Evolutionary conservation across 1,140 invertebrate species (phyloP).

Genomic region (Drosophila chauvacae): DNA sequence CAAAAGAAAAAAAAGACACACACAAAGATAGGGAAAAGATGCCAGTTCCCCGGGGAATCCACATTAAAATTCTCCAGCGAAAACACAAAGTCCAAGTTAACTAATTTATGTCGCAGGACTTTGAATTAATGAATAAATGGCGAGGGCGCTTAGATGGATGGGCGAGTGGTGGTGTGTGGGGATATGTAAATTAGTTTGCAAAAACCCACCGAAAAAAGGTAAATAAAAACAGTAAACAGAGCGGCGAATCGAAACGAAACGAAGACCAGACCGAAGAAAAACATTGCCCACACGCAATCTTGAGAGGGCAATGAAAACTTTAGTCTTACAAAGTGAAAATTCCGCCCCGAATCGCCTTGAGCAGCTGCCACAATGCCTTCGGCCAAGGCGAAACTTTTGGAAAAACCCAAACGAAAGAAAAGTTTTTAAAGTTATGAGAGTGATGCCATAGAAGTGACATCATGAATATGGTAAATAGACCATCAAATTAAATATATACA

Average conservation of each 20-base stretch:
- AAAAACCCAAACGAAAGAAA: slow-evolving; percentile 21
- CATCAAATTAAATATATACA: slow-evolving; percentile 54
- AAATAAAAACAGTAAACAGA: slow-evolving; percentile 55
- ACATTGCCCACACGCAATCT: slow-evolving; percentile 73
- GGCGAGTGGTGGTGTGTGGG: slow-evolving; percentile 40
- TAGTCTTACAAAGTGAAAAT: slow-evolving; percentile 73
- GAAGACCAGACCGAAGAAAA: slow-evolving; percentile 43
- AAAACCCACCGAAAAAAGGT: slow-evolving; percentile 45
- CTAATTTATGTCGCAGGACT: slow-evolving; percentile 83
- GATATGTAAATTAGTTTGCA: slow-evolving; percentile 76
- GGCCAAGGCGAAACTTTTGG: slow-evolving; percentile 24
- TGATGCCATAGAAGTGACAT: slow-evolving; percentile 42
- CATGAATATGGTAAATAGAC: slow-evolving; percentile 53
- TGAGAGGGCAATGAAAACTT: slow-evolving; percentile 76
- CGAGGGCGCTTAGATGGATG: slow-evolving; percentile 78
- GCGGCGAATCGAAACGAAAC: slow-evolving; percentile 40
- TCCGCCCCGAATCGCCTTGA: slow-evolving; percentile 42
- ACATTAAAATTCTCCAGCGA: slow-evolving; percentile 75
- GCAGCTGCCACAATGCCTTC: slow-evolving; percentile 59
- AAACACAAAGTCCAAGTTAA: slow-evolving; percentile 71
- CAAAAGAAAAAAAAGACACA: not conserved
- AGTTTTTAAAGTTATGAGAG: slow-evolving; percentile 47
- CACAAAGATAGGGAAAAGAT: slow-evolving; percentile 19
- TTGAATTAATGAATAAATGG: slow-evolving; percentile 83
- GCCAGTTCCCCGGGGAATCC: slow-evolving; percentile 46